Conservation (phyloP, 2,113 vertebrate genomes). For the Hemicordylus capensis region DNA sequence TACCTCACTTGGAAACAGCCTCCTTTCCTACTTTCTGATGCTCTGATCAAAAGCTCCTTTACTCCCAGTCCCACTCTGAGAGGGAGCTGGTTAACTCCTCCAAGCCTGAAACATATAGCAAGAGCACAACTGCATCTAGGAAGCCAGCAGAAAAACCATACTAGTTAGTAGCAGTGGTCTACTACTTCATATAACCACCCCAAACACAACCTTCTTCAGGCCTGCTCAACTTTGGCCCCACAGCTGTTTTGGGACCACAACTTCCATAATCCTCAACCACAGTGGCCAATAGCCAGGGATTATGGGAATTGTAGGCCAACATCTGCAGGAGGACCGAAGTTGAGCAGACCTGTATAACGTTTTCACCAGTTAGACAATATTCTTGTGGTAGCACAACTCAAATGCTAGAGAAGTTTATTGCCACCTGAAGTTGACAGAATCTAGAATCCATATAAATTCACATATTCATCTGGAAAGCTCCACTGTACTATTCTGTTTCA, state of each 20-base stretch:
- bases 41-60: background rate
- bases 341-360: no score
- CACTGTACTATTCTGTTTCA: background rate
- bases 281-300: no score
- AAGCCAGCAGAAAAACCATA: background rate
- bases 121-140: background rate
- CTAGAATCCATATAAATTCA: rapidly evolving
- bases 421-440: constrained; percentile 5
- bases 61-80: background rate
- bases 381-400: background rate
- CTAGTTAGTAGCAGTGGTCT: background rate
- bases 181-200: no score
- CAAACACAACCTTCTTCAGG: no score
- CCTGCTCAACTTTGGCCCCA: no score
- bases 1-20: background rate
- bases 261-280: no score
- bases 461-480: constrained; percentile 2
- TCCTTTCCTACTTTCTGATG: background rate
- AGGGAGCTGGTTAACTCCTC: background rate
- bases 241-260: no score
- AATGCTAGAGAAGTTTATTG: background rate
- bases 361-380: no score
- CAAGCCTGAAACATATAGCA: background rate
- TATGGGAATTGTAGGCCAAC: no score
- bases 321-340: no score